Evolutionary conservation across 2,797 vertebrate species (phyloP), one percentile per base, ranked within the genome.

Genomic region (Margarornis squamiger): DNA sequence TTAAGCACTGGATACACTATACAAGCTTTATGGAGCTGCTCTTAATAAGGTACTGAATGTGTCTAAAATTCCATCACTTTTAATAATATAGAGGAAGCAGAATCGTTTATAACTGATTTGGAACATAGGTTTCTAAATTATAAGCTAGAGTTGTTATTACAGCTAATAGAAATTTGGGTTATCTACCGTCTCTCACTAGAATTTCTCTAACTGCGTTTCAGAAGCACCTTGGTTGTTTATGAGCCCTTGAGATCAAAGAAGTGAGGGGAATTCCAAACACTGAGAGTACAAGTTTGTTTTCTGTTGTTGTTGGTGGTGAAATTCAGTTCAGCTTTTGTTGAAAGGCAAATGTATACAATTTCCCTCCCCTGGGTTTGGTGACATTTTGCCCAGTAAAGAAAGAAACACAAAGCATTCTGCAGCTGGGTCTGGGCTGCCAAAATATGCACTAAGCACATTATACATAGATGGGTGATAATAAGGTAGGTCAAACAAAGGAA

Each of bases 201-300:
- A 59, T 43, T 63, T 88, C 77, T 84, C 2, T 51, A 78, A 79
- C 51, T 30, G 43, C 32, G 9, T 93, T 83, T 86, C 63, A 90
- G 79, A 95, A 86, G 39, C 34, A 91, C 8, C 13, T 24, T 55
- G 12, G 10, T 24, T 92, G 70, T 86, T 97, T 78, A 91, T 20
- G n/a, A 88, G 51, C 51, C 86, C 90, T 78, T 52, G 22, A 94
- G 51, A 95, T 94, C 74, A 96, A 96, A 94, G 83, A 74, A 81
- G 48, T 4, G 2, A 66, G 92, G 95, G 95, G 83, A 97, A 96
- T 95, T 95, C 94, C 96, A 88, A 10, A 23, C 48, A 63, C 0
- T 81, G 77, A 75, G 86, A 81, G 58, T 15, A n/a, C 1, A 0
- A 66, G 73, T 32, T 26, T 54, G 36, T 1, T 20, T 22, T 70